phyloP scores from a whole-genome alignment of 2,113 vertebrate species.

The Chroicocephalus ridibundus region DNA sequence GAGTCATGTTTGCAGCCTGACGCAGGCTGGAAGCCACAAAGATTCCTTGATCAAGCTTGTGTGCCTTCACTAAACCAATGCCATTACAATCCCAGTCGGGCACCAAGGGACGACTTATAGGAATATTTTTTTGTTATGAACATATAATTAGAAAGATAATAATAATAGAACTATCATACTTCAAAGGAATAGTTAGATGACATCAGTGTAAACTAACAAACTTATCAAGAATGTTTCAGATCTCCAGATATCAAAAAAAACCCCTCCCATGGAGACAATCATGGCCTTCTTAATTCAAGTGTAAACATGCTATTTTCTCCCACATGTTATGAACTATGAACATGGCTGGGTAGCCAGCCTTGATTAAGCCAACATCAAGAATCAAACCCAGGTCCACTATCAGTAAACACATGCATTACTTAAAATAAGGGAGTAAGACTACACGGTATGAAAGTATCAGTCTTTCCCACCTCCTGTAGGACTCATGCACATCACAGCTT shows the following conservation, averaged over 20 bases:
- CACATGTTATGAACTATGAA: not conserved
- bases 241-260: not conserved
- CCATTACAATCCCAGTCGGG: not conserved
- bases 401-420: not conserved
- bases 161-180: not conserved
- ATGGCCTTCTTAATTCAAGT: not conserved
- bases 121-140: not conserved
- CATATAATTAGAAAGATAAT: not conserved
- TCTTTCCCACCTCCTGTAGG: not conserved
- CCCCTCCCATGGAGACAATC: not conserved
- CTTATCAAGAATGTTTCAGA: not conserved
- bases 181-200: not conserved
- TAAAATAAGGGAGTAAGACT: not conserved
- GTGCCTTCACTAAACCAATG: not conserved
- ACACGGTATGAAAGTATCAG: not conserved
- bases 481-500: not conserved
- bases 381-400: not conserved
- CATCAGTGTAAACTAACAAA: not conserved
- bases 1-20: not conserved
- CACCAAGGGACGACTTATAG: not conserved
- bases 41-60: not conserved
- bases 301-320: not conserved
- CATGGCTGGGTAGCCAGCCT: not conserved
- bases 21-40: not conserved
- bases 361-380: not conserved